phyloP scores from a whole-genome alignment of 2,113 vertebrate species.

The Myiagra hebetior region DNA sequence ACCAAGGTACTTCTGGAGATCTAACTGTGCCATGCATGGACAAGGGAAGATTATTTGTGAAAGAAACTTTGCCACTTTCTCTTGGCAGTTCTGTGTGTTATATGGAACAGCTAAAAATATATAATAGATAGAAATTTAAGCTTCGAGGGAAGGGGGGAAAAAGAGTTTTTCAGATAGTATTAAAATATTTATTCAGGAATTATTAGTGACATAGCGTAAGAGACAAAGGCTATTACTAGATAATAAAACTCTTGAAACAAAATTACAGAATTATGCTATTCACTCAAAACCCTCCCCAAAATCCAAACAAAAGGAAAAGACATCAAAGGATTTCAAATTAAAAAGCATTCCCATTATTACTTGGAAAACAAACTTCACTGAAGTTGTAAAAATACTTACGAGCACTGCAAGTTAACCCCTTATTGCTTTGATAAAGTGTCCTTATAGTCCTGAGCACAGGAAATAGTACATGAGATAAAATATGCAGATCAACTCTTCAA shows the following conservation, averaged over 20 bases:
- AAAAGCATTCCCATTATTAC: background rate
- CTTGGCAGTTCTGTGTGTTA: background rate
- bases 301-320: background rate
- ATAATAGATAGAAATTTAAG: background rate
- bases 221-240: background rate
- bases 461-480: background rate
- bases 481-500: background rate
- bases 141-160: accelerated
- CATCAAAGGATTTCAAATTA: background rate
- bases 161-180: background rate
- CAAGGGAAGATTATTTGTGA: background rate
- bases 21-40: background rate
- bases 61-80: background rate
- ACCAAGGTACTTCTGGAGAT: background rate
- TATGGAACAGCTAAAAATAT: background rate
- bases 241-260: background rate
- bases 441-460: background rate
- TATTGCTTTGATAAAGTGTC: background rate
- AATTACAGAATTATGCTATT: background rate
- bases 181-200: background rate
- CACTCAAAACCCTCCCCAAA: background rate
- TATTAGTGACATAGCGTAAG: background rate
- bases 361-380: background rate
- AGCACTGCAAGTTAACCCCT: background rate
- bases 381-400: background rate